A percentile compares a stretch with the other conserved stretches of the same genome.
These are phyloP conservation scores for Vanacampus margaritifer DNA, from an alignment of 2,113 vertebrate genomes.

Conservation along the genomic window DNA sequence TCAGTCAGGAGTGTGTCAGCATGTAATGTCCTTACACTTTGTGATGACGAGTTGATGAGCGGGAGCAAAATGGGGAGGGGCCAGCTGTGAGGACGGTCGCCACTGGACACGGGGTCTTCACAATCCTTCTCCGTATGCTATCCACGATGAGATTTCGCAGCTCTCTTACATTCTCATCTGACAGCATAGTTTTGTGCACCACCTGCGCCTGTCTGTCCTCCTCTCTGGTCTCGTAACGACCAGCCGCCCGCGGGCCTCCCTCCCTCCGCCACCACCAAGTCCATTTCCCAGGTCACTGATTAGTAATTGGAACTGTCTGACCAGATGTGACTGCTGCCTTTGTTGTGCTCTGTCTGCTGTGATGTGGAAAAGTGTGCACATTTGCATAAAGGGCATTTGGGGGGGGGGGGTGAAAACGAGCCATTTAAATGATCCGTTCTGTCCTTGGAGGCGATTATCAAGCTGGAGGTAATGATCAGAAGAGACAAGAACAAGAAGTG, in stretches of 20 bases:
- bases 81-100: too few relatives aligned
- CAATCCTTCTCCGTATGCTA: background rate
- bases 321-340: conserved; percentile 33
- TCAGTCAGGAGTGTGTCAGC: too few relatives aligned
- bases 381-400: conserved; percentile 42
- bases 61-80: too few relatives aligned
- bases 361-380: conserved; percentile 25
- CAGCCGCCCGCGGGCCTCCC: background rate
- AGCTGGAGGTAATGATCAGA: conserved; percentile 23
- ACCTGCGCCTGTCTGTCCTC: background rate
- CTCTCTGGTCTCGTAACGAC: background rate
- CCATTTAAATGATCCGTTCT: conserved; percentile 31
- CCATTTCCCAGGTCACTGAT: conserved; percentile 36
- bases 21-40: too few relatives aligned
- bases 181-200: conserved; percentile 9
- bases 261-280: background rate
- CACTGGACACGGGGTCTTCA: background rate
- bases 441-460: conserved; percentile 27
- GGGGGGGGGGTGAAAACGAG: conserved; percentile 28
- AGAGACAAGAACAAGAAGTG: background rate
- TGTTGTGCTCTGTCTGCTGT: conserved; percentile 18
- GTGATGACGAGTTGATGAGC: too few relatives aligned
- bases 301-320: conserved; percentile 43
- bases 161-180: conserved; percentile 14
- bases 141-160: background rate